These are phyloP conservation scores for Lepidurus couesii DNA, from an alignment of 1,140 invertebrate species.

Conservation along the genomic window DNA sequence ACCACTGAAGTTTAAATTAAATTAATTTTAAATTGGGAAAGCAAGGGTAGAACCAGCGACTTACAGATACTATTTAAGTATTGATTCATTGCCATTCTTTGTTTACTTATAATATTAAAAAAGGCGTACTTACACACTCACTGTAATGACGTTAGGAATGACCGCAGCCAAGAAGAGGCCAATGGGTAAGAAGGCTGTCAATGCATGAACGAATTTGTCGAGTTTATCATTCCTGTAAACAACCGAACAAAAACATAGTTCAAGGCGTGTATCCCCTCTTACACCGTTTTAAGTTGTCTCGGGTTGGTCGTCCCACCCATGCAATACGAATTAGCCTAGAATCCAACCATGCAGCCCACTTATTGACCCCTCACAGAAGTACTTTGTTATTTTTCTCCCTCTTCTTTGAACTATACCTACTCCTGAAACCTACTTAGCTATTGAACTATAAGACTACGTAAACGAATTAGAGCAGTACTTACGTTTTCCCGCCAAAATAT, in stretches of 20 bases:
- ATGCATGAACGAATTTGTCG: slow-evolving; percentile 40
- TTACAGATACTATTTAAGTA: no score
- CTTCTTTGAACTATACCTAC: background rate
- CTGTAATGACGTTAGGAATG: slow-evolving; percentile 51
- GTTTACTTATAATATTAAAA: background rate
- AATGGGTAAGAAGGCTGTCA: slow-evolving; percentile 52
- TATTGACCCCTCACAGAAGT: background rate
- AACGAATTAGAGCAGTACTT: background rate
- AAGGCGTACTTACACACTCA: slow-evolving; percentile 44
- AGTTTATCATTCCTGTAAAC: slow-evolving; percentile 34
- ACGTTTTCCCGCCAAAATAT: background rate
- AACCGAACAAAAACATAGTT: background rate
- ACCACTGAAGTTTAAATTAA: slow-evolving; percentile 19
- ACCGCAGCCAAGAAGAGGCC: slow-evolving; percentile 53
- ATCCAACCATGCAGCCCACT: background rate
- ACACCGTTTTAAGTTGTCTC: background rate
- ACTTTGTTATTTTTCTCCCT: background rate
- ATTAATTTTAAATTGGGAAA: background rate
- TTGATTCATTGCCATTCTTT: no score
- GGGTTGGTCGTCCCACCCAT: background rate
- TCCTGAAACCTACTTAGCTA: background rate
- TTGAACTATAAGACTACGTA: background rate
- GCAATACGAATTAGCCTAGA: background rate
- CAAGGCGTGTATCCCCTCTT: background rate
- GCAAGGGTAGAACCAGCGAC: no score